phyloP scores from a whole-genome alignment of 2,888 invertebrate species.

The Notodonta dromedarius region DNA sequence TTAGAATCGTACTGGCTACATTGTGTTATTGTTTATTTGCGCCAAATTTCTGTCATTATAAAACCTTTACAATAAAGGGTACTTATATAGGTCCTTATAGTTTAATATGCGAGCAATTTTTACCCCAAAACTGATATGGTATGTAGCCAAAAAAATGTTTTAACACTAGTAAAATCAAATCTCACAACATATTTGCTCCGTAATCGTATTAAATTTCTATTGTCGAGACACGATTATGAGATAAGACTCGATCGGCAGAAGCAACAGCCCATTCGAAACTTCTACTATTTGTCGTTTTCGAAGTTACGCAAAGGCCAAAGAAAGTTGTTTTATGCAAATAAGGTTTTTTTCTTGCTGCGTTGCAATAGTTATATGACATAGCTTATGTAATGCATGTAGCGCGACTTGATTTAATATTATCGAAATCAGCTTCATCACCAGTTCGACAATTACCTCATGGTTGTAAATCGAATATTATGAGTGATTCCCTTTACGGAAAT shows the following conservation, averaged over 20 bases:
- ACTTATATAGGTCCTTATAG: too few species aligned
- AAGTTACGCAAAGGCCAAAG: slow-evolving; percentile 43
- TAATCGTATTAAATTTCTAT: background rate
- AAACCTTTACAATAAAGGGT: too few species aligned
- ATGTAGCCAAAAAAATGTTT: background rate
- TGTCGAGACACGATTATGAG: slow-evolving; percentile 5
- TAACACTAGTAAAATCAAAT: too few species aligned
- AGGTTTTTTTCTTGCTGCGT: slow-evolving; percentile 18
- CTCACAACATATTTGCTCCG: background rate
- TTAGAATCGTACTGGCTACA: too few species aligned
- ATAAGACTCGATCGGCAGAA: background rate
- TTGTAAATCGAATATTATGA: too few species aligned
- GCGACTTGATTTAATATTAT: slow-evolving; percentile 3
- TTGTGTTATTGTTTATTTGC: too few species aligned
- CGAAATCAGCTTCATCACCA: too few species aligned
- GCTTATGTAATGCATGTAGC: slow-evolving; percentile 31
- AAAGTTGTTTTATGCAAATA: slow-evolving; percentile 48
- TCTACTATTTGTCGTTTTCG: slow-evolving; percentile 21
- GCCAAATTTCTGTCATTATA: too few species aligned
- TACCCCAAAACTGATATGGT: too few species aligned
- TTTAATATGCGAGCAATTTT: too few species aligned
- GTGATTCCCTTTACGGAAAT: background rate
- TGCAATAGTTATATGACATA: slow-evolving; percentile 15
- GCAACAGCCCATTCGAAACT: background rate
- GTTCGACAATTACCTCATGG: too few species aligned